Base-by-base conservation (phyloP, 2,888 invertebrate species). In the Sarcophaga variegata region DNA sequence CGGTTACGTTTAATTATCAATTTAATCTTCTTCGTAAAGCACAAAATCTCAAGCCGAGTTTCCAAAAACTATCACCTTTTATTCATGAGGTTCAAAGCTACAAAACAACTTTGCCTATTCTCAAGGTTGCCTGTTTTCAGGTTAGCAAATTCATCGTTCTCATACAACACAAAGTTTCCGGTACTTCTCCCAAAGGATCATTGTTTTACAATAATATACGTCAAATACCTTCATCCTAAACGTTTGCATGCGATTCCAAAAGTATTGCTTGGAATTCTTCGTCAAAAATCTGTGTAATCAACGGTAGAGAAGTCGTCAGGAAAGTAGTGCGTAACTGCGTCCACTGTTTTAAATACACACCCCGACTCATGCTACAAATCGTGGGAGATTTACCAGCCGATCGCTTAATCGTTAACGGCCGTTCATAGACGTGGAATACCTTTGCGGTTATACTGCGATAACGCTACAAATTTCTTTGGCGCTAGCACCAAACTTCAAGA, bases 121-220 rank as follows among this genome's bases (percentile, higher is more conserved):
- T 90, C 22, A 86, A 90, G 84, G 91, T 91, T 71, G 91, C 91
- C 45, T 90, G 91, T 22, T 22, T 22, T 22, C 14, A 22, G 77
- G 2, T 22, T 78, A 71, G 63, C 66, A 64, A 83, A 83, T 25
- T 66, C 66, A 75, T 64, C 75, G n/a, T 11, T 64, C 25, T 27
- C 64, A 47, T 2, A 64, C 0, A 2, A 11, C 45, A 10, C 62
- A 62, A 14, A 22, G 45, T 14, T 25, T 25, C 25, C 25, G 2
- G 25, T 3, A 25, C 2, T 25, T 3, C 25, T 25, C 25, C 25
- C 25, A 25, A 25, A 25, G 3, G 25, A 25, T 25, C 25, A 25
- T 25, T 3, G 25, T 25, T 25, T 25, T 25, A 25, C 25, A 25
- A 25, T 25, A 3, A 63, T 45, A 5, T 20, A 75, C 49, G 63